Percentiles rank a stretch among this genome's conserved stretches.
Conservation (phyloP, 2,888 invertebrate genomes). For the Drosophila ezoana region DNA sequence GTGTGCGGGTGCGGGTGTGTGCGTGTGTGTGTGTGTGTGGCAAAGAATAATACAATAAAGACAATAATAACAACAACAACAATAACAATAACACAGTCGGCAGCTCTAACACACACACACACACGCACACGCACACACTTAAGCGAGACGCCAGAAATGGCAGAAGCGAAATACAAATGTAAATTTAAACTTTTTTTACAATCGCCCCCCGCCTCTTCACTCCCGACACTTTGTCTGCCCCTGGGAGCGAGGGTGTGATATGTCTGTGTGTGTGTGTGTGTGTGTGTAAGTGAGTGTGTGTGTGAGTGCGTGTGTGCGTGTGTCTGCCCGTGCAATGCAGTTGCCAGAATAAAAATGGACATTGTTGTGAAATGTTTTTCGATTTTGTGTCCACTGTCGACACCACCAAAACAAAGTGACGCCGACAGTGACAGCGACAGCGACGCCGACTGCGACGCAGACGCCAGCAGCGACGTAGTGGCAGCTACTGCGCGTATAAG, state of each 20-base stretch:
- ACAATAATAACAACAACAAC: conserved; percentile 31
- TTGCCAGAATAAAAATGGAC: conserved; percentile 71
- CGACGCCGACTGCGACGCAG: neutral
- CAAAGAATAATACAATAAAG: conserved; percentile 51
- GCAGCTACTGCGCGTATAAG: conserved; percentile 15
- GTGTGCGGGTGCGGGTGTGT: conserved; percentile 9
- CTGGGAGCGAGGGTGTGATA: conserved; percentile 49
- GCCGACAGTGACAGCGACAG: conserved; percentile 18
- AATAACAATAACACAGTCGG: conserved; percentile 44
- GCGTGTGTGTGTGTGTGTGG: conserved; percentile 20
- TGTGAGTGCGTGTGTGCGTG: conserved; percentile 1
- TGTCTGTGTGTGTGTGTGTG: neutral
- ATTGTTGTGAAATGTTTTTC: conserved; percentile 78
- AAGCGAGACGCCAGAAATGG: conserved; percentile 48
- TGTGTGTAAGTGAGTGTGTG: neutral
- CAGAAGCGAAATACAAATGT: conserved; percentile 64
- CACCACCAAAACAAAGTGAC: conserved; percentile 71
- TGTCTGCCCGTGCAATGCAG: conserved; percentile 49
- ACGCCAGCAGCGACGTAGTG: neutral
- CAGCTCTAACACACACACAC: conserved; percentile 26
- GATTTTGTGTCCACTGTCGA: conserved; percentile 75
- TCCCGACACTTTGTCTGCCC: conserved; percentile 44
- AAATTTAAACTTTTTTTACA: conserved; percentile 76
- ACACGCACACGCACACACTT: conserved; percentile 7
- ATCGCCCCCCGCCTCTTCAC: conserved; percentile 39